Base-by-base conservation (phyloP, 2,113 vertebrate genomes). In the Enhydra lutris region DNA sequence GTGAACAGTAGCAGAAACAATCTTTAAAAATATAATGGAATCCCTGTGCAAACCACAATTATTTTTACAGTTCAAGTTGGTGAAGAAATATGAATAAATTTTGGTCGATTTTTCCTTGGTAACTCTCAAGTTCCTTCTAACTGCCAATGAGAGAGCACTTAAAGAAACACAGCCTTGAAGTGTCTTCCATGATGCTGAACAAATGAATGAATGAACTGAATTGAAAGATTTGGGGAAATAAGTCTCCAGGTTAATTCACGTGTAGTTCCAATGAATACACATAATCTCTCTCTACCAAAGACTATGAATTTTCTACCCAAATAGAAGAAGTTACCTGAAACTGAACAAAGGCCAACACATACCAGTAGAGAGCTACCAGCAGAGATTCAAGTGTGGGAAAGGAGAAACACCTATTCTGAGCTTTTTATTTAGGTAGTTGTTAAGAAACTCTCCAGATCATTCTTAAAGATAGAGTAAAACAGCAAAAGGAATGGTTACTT, bases 1-100 rank as follows among this genome's bases (percentile, higher is more conserved):
- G 24, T 79, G 65, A 78, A 89, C 15, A 24, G 85, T 42, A 89
- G 52, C 29, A 63, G 95, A 94, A 85, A 39, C 26, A 83, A 45
- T 45, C 26, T 96, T 89, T n/a, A 78, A 93, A 91, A 95, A 93
- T 65, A 69, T 36, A 67, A 55, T 71, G 67, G 11, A 39, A 87
- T 80, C 7, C 55, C 89, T 55, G 34, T 78, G 80, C 90, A 84
- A 92, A 92, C 34, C 59, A 89, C 21, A 31, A 18, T 91, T 88
- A 57, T 59, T 89, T 96, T 82, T 63, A 79, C n/a, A 80, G 80
- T 88, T 94, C 23, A 85, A 85, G 57, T 34, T 92, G 90, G 34
- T 90, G 79, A 84, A 80, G 65, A 65, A 90, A 74, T 21, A 26
- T 39, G 29, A 76, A 74, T 42, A 91, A 63, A 63, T 88, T 63